phyloP scores from a whole-genome alignment of 2,888 invertebrate genomes.

The Trichacis sp. region DNA sequence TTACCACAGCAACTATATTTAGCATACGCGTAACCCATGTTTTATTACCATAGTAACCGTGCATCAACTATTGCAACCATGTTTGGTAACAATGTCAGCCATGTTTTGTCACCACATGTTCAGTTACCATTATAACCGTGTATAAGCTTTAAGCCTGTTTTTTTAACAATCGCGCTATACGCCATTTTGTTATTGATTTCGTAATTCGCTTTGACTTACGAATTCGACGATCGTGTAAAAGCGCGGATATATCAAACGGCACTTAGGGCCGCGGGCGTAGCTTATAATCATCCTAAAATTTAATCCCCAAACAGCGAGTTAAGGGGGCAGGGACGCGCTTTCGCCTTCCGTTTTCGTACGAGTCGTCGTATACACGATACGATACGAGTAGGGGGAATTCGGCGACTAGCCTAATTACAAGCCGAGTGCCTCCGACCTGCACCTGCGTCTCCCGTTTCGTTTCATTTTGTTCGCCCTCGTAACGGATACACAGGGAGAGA shows the following conservation, averaged over 20 bases:
- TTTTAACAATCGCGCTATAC: no score
- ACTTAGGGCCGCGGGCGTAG: slow-evolving; percentile 18
- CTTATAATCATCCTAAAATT: slow-evolving; percentile 36
- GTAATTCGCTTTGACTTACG: no score
- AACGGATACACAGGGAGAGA: slow-evolving; percentile 37
- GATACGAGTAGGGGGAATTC: slow-evolving; percentile 28
- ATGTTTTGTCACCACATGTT: no score
- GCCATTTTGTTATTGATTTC: no score
- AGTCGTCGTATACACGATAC: slow-evolving; percentile 25
- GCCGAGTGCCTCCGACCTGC: slow-evolving; percentile 41
- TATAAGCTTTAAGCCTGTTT: no score
- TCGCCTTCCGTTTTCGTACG: slow-evolving; percentile 21
- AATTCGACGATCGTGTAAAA: neutral
- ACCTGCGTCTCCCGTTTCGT: slow-evolving; percentile 41
- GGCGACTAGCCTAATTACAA: slow-evolving; percentile 46
- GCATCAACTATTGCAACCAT: no score
- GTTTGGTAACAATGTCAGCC: no score
- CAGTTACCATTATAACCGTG: no score
- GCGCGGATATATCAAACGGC: slow-evolving; percentile 3
- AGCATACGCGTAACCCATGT: no score
- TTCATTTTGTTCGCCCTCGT: slow-evolving; percentile 42
- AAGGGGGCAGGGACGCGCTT: slow-evolving; percentile 35
- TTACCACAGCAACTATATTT: no score
- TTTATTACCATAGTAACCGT: no score
- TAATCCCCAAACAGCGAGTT: slow-evolving; percentile 20